phyloP scores from a whole-genome alignment of 2,113 vertebrate genomes.

The Eptatretus burgeri region DNA sequence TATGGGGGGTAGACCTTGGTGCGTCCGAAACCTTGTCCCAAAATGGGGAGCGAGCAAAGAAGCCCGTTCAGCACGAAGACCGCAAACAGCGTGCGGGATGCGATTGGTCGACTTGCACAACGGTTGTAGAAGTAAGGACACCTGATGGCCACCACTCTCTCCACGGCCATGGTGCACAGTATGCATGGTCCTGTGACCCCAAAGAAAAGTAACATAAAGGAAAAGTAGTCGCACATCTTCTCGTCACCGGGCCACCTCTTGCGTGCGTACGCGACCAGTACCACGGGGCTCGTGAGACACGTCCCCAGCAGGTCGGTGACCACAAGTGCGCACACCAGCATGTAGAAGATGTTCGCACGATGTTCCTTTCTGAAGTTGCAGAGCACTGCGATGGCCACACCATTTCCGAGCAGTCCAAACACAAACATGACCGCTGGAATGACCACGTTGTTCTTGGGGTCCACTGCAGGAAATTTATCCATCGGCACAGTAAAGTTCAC shows the following conservation, averaged over 20 bases:
- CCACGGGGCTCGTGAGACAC: conserved; percentile 33
- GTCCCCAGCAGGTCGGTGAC: conserved; percentile 32
- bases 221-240: conserved; percentile 30
- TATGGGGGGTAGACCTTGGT: too few species aligned
- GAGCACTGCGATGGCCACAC: conserved; percentile 27
- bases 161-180: conserved; percentile 32
- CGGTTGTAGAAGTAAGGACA: conserved; percentile 25
- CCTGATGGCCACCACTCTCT: conserved; percentile 30
- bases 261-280: conserved; percentile 26
- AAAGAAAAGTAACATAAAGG: conserved; percentile 37
- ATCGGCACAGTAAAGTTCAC: too few species aligned
- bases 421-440: conserved; percentile 29
- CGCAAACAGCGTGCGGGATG: too few species aligned
- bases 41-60: too few species aligned
- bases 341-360: conserved; percentile 31
- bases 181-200: conserved; percentile 30
- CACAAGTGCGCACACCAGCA: conserved; percentile 30
- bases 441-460: not conserved
- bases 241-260: conserved; percentile 24
- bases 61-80: too few species aligned
- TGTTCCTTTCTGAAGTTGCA: conserved; percentile 28
- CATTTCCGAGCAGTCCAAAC: conserved; percentile 27
- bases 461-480: too few species aligned
- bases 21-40: too few species aligned
- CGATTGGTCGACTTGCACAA: too few species aligned